These are phyloP conservation scores for Pomatostomus ruficeps DNA, from an alignment of 2,113 vertebrate species.

Conservation along the genomic window DNA sequence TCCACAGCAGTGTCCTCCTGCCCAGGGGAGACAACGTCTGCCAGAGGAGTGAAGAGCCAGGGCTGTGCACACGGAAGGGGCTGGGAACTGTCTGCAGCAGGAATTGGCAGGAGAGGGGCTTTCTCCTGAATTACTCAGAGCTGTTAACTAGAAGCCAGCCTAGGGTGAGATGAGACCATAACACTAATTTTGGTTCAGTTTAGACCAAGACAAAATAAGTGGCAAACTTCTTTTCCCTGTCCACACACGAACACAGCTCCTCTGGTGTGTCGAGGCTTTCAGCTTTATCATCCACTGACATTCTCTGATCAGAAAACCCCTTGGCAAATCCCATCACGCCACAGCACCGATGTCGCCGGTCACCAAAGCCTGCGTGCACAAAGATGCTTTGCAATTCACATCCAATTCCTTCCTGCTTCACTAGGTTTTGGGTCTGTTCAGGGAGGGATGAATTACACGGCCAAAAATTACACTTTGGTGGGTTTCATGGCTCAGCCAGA, in stretches of 20 bases:
- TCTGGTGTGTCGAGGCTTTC: neutral
- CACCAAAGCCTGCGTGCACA: neutral
- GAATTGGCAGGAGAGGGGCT: neutral
- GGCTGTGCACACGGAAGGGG: neutral
- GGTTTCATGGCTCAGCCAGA: neutral
- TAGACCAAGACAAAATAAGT: neutral
- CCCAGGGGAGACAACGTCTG: neutral
- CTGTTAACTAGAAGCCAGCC: neutral
- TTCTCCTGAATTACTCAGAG: neutral
- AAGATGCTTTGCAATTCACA: neutral
- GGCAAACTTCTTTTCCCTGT: neutral
- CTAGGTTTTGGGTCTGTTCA: neutral
- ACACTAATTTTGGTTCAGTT: neutral
- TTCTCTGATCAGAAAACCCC: neutral
- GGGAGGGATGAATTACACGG: neutral
- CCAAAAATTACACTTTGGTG: neutral
- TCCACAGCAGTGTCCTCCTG: neutral
- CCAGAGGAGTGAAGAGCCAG: fast-evolving
- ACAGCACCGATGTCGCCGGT: fast-evolving
- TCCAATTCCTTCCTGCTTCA: neutral
- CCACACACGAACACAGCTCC: neutral
- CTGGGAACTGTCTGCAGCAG: neutral
- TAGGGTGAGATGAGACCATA: neutral
- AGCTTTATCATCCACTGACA: neutral
- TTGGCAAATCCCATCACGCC: neutral